phyloP scores from a whole-genome alignment of 2,888 invertebrate species.

The Rhopalosiphum nymphaeae region DNA sequence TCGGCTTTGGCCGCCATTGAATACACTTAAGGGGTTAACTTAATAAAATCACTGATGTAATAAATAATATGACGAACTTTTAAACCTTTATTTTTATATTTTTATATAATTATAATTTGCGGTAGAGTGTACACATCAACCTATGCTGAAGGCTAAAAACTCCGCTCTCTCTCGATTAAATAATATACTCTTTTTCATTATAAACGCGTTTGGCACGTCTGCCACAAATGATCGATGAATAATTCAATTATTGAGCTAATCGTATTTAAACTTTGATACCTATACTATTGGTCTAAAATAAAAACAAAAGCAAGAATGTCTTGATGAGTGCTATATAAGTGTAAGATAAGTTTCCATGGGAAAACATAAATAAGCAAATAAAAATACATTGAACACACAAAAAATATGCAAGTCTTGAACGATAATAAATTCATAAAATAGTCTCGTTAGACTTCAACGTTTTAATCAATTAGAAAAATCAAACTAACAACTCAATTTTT shows the following conservation, averaged over 20 bases:
- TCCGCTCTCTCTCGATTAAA: slow-evolving; percentile 33
- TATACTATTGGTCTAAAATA: not conserved
- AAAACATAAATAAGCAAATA: not conserved
- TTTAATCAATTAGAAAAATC: too few species aligned
- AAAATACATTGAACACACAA: not conserved
- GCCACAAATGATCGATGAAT: slow-evolving; percentile 33
- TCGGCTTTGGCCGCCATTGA: slow-evolving; percentile 62
- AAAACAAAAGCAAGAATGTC: slow-evolving; percentile 34
- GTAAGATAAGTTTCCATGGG: not conserved
- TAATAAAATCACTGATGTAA: slow-evolving; percentile 63
- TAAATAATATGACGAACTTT: slow-evolving; percentile 52
- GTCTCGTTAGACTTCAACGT: too few species aligned
- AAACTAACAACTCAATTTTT: too few species aligned
- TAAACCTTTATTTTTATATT: slow-evolving; percentile 54
- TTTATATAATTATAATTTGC: slow-evolving; percentile 48
- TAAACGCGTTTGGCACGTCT: slow-evolving; percentile 29
- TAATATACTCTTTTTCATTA: slow-evolving; percentile 48
- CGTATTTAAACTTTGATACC: slow-evolving; percentile 45
- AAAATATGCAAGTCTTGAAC: not conserved
- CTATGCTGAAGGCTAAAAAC: slow-evolving; percentile 33
- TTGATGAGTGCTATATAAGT: not conserved
- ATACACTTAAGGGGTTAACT: slow-evolving; percentile 65
- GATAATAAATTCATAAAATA: too few species aligned
- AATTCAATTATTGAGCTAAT: slow-evolving; percentile 36
- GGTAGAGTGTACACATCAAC: slow-evolving; percentile 26